These are phyloP conservation scores for Python bivittatus DNA, from an alignment of 2,113 vertebrate species.

Conservation along the genomic window DNA sequence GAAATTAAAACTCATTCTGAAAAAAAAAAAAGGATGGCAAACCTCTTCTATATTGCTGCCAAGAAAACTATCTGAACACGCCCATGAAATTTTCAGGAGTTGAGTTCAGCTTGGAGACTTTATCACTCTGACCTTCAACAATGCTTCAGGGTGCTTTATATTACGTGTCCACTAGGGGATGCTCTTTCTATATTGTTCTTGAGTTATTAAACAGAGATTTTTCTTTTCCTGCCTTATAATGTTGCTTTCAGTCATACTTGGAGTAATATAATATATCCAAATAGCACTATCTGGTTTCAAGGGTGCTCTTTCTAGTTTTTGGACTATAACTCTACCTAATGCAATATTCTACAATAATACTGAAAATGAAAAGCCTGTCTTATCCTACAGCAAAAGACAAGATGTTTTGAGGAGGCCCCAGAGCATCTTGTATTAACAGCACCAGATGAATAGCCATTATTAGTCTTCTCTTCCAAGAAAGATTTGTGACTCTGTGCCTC, in stretches of 20 bases:
- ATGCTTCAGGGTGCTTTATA: not conserved
- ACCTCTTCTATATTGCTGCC: not conserved
- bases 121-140: not conserved
- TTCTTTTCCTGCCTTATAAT: not conserved
- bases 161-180: constrained; percentile 8
- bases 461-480: not conserved
- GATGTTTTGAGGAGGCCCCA: not conserved
- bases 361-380: not conserved
- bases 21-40: not conserved
- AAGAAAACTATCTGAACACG: not conserved
- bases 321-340: not conserved
- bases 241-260: not conserved
- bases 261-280: not conserved
- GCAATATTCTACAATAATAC: not conserved
- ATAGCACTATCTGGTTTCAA: not conserved
- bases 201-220: not conserved
- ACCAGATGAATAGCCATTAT: not conserved
- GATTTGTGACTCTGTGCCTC: not conserved
- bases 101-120: not conserved
- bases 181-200: not conserved
- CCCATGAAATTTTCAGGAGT: not conserved
- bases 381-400: not conserved
- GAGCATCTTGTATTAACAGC: not conserved
- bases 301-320: not conserved
- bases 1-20: not conserved